These are phyloP conservation scores for Sebastes iracundus DNA, from an alignment of 2,797 vertebrate species.

Conservation along the genomic window DNA sequence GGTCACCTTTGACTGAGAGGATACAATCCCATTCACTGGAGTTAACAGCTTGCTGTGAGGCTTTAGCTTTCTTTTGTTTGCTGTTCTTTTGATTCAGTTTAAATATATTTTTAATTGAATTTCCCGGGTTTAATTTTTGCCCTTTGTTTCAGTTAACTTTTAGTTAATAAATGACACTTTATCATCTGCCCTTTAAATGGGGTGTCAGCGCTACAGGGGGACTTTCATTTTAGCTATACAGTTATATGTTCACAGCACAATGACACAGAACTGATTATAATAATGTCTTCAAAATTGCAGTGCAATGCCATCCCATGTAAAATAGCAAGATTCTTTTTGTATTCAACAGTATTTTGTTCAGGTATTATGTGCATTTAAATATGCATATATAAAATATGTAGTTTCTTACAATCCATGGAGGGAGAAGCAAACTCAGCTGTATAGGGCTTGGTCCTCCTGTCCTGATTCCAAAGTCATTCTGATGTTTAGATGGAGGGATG, in stretches of 20 bases:
- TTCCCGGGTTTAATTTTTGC: rapidly evolving
- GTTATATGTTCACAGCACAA: neutral
- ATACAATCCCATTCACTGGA: too few relatives aligned
- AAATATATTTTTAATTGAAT: too few relatives aligned
- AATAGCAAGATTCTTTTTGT: neutral
- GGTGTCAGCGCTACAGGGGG: neutral
- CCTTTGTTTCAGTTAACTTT: too few relatives aligned
- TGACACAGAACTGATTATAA: neutral
- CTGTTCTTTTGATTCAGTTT: too few relatives aligned
- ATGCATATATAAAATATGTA: neutral
- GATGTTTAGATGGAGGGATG: neutral
- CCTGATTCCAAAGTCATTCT: neutral
- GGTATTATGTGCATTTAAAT: neutral
- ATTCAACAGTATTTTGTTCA: neutral
- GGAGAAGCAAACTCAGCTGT: neutral
- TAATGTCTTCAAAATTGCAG: neutral
- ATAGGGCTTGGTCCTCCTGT: neutral
- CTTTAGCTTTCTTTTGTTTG: too few relatives aligned
- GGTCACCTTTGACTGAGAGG: too few relatives aligned
- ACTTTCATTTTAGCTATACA: neutral
- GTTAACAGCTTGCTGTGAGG: too few relatives aligned
- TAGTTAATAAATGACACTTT: too few relatives aligned
- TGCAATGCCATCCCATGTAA: neutral
- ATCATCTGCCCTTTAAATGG: too few relatives aligned
- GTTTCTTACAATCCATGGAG: neutral